A percentile compares a stretch with the other conserved stretches of the same genome.
Conservation (phyloP, 2,888 invertebrate genomes). For the Hofmannophila pseudospretella region DNA sequence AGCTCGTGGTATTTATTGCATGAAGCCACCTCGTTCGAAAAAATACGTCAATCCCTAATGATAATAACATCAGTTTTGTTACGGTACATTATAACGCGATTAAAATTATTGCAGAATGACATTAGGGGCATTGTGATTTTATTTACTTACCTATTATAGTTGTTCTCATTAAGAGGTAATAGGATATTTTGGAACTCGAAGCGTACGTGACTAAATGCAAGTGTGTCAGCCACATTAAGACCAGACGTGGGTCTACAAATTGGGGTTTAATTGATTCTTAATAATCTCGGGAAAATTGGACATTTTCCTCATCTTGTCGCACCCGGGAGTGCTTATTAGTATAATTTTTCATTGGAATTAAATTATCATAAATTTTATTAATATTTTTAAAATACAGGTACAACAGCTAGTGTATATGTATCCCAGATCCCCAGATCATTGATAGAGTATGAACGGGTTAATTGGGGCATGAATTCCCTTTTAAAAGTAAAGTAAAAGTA, state of each 20-base stretch:
- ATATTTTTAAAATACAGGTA: no score
- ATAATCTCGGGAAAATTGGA: constrained; percentile 33
- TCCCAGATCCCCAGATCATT: no score
- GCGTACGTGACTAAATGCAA: constrained; percentile 62
- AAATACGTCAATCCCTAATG: constrained; percentile 32
- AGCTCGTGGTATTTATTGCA: constrained; percentile 22
- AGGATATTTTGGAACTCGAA: constrained; percentile 30
- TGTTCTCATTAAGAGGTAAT: constrained; percentile 43
- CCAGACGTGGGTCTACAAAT: constrained; percentile 26
- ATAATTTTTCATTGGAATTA: no score
- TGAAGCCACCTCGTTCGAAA: constrained; percentile 22
- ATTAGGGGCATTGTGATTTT: constrained; percentile 51
- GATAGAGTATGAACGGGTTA: no score
- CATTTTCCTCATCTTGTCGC: constrained; percentile 46
- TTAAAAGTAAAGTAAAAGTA: no score
- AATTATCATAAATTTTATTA: no score
- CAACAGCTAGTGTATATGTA: no score
- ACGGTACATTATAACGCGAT: constrained; percentile 31
- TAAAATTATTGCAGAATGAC: constrained; percentile 40
- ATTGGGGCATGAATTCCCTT: no score
- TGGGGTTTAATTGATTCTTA: constrained; percentile 44
- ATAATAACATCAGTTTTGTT: constrained; percentile 34
- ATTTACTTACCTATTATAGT: constrained; percentile 37
- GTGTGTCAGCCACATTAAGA: constrained; percentile 51
- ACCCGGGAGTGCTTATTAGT: no score